phyloP scores from a whole-genome alignment of 2,888 invertebrate genomes.

The Linnaemya vulpina region DNA sequence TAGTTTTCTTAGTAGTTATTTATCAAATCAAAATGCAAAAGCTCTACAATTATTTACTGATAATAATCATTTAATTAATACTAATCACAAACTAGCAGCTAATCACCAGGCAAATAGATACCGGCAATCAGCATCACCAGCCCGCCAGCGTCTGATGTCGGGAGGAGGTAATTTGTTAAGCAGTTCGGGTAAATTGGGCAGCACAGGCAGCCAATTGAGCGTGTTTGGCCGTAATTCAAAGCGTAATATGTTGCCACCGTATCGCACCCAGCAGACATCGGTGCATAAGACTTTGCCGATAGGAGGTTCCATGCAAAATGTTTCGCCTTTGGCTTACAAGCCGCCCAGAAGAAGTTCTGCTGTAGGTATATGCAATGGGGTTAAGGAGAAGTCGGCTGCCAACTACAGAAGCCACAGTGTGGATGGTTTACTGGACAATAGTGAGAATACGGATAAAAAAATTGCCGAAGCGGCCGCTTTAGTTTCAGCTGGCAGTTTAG shows the following conservation, averaged over 20 bases:
- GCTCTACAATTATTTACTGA: conserved; percentile 73
- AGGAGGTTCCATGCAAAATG: conserved; percentile 79
- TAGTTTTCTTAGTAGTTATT: conserved; percentile 74
- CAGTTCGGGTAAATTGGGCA: conserved; percentile 76
- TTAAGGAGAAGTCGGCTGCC: conserved; percentile 80
- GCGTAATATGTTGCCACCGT: conserved; percentile 80
- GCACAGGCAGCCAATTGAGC: conserved; percentile 75
- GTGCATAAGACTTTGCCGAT: conserved; percentile 72
- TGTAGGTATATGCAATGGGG: conserved; percentile 79
- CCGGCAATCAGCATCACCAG: conserved; percentile 87
- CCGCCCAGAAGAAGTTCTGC: conserved; percentile 81
- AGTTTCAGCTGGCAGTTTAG: conserved; percentile 79
- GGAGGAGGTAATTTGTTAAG: conserved; percentile 77
- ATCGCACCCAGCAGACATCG: conserved; percentile 79
- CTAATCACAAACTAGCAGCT: conserved; percentile 83
- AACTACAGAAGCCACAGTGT: conserved; percentile 85
- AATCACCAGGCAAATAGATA: conserved; percentile 85
- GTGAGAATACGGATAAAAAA: conserved; percentile 76
- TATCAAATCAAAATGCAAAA: conserved; percentile 73
- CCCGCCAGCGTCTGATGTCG: conserved; percentile 84
- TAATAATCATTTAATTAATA: conserved; percentile 81
- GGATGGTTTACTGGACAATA: conserved; percentile 85
- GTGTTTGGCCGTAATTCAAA: conserved; percentile 79
- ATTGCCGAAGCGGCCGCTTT: conserved; percentile 79
- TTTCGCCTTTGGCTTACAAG: conserved; percentile 77